Percentiles rank a stretch among this genome's conserved stretches.
Evolutionary conservation across 2,888 invertebrate species (phyloP).

Genomic region (Pseudeuparius sepicola): DNA sequence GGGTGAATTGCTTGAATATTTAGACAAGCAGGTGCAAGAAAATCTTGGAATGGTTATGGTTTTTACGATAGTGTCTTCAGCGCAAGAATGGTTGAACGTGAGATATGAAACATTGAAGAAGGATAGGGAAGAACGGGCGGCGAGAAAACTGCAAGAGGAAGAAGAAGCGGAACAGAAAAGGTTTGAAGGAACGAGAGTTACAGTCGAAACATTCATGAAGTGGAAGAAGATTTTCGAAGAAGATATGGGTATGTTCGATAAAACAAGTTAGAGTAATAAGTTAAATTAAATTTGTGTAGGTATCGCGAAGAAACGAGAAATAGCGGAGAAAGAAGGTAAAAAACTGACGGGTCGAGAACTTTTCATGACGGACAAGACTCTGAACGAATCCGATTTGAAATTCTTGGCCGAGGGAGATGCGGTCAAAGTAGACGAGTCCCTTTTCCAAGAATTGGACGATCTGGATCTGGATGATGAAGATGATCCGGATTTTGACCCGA

Average conservation of each 20-base stretch:
- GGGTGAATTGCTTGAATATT: slow-evolving; percentile 52
- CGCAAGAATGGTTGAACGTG: slow-evolving; percentile 86
- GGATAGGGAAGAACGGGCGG: slow-evolving; percentile 57
- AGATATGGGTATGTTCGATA: too few relatives aligned
- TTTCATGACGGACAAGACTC: slow-evolving; percentile 84
- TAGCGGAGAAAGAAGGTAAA: slow-evolving; percentile 59
- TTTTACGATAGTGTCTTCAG: slow-evolving; percentile 86
- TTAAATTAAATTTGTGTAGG: too few relatives aligned
- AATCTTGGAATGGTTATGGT: slow-evolving; percentile 97
- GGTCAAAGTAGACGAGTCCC: slow-evolving; percentile 86
- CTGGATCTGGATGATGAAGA: slow-evolving; percentile 62
- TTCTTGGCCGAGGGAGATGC: slow-evolving; percentile 81
- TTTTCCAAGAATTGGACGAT: slow-evolving; percentile 85
- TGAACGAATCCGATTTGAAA: slow-evolving; percentile 93
- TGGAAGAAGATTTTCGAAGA: slow-evolving; percentile 93
- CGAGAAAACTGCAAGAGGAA: slow-evolving; percentile 56
- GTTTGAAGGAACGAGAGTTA: slow-evolving; percentile 92
- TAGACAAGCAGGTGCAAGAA: slow-evolving; percentile 64
- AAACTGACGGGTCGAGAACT: slow-evolving; percentile 89
- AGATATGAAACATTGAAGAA: slow-evolving; percentile 72
- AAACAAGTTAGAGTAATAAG: too few relatives aligned
- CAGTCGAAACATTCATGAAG: slow-evolving; percentile 87
- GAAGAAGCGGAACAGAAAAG: slow-evolving; percentile 89
- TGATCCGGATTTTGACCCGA: slow-evolving; percentile 52
- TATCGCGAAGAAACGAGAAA: slow-evolving; percentile 60